Evolutionary conservation across 2,888 invertebrate species (phyloP).

Genomic region (Athripsodes cinereus): DNA sequence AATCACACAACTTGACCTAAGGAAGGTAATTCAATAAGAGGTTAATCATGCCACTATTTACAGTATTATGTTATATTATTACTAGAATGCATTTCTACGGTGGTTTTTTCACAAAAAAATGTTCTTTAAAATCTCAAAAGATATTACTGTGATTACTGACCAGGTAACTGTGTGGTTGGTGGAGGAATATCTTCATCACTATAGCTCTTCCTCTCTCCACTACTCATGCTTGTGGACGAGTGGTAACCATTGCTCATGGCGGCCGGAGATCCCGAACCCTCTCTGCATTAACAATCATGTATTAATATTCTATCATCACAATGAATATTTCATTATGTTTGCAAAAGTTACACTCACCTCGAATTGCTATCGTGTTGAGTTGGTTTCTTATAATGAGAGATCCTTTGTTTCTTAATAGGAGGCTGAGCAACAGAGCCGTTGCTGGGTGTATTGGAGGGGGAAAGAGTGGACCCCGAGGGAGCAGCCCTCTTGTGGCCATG

Average conservation of each 20-base stretch:
- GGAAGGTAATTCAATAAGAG: too few species aligned
- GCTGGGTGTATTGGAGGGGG: slow-evolving; percentile 61
- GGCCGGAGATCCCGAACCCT: slow-evolving; percentile 26
- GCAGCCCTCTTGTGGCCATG: slow-evolving; percentile 43
- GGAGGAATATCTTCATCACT: slow-evolving; percentile 49
- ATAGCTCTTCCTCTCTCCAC: slow-evolving; percentile 49
- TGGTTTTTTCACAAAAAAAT: too few species aligned
- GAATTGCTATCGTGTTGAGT: slow-evolving; percentile 10
- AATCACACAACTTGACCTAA: too few species aligned
- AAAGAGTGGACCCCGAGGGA: slow-evolving; percentile 53
- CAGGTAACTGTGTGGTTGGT: slow-evolving; percentile 28
- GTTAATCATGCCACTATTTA: too few species aligned
- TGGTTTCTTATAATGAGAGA: slow-evolving; percentile 74
- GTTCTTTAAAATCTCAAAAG: too few species aligned
- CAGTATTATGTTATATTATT: too few species aligned
- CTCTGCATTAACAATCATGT: slow-evolving; percentile 24
- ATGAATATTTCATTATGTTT: background rate
- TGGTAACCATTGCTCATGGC: slow-evolving; percentile 27
- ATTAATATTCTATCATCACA: background rate
- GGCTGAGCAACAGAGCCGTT: slow-evolving; percentile 51
- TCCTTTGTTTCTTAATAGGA: slow-evolving; percentile 73
- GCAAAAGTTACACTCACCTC: slow-evolving; percentile 6
- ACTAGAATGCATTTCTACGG: too few species aligned
- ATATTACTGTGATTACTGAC: background rate
- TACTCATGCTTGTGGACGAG: slow-evolving; percentile 35